Percentiles rank a stretch among this genome's conserved stretches.
phyloP scores from a whole-genome alignment of 2,797 vertebrate species.

The Tangara arthus region DNA sequence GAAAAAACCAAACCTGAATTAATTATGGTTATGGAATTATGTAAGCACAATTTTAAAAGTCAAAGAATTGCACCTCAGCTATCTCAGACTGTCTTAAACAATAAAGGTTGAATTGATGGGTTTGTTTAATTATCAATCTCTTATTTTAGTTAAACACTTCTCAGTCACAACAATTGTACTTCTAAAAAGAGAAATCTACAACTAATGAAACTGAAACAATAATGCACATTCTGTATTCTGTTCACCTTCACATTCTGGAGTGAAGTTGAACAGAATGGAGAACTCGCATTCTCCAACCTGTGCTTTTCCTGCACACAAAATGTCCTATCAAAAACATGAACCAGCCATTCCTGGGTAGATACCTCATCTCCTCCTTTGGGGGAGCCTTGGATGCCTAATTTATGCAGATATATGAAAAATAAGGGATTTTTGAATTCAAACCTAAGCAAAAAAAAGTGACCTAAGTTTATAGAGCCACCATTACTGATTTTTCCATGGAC shows the following conservation, averaged over 20 bases:
- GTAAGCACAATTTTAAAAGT: background rate
- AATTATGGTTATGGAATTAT: background rate
- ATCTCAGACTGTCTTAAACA: background rate
- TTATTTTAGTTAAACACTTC: background rate
- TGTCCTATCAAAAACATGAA: background rate
- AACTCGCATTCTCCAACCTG: background rate
- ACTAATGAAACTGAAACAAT: background rate
- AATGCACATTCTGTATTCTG: background rate
- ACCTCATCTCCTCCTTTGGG: background rate
- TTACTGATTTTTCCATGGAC: background rate
- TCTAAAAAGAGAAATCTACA: background rate
- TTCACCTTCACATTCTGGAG: background rate
- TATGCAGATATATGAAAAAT: background rate
- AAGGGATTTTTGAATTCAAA: background rate
- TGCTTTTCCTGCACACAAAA: background rate
- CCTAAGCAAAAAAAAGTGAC: background rate
- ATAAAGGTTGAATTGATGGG: background rate
- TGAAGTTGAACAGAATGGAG: background rate
- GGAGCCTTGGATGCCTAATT: background rate
- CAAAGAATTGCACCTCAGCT: background rate
- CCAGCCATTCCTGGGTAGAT: background rate
- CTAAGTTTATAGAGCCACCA: background rate
- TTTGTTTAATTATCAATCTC: background rate
- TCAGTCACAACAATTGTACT: background rate
- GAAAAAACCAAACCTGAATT: background rate